Evolutionary conservation across 2,797 vertebrate species (phyloP).

Genomic region (Prionace glauca): DNA sequence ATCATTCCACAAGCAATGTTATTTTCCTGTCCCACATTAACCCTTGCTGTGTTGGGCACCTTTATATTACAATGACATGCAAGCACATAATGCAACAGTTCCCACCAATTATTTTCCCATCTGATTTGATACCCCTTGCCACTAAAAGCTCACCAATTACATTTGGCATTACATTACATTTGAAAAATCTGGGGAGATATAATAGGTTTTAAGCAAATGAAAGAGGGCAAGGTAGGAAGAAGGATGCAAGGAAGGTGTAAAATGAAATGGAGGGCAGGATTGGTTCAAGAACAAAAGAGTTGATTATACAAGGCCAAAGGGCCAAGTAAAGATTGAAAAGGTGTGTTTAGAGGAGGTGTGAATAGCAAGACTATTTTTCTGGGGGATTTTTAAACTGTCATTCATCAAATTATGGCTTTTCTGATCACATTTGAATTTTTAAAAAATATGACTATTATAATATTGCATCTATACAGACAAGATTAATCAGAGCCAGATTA

Average conservation of each 20-base stretch:
- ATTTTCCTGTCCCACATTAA: too few species aligned
- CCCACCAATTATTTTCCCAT: not conserved
- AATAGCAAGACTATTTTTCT: too few species aligned
- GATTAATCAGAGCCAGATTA: not conserved
- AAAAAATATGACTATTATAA: not conserved
- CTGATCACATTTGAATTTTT: not conserved
- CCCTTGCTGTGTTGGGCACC: too few species aligned
- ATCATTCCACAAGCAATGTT: too few species aligned
- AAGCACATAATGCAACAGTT: not conserved
- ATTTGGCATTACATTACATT: not conserved
- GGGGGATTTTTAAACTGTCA: not conserved
- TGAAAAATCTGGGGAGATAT: not conserved
- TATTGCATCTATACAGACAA: not conserved
- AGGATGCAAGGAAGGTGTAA: not conserved
- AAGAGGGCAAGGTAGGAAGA: not conserved
- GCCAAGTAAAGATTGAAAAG: too few species aligned
- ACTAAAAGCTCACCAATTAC: not conserved
- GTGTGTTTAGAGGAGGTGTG: too few species aligned
- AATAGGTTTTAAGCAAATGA: not conserved
- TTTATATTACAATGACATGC: too few species aligned
- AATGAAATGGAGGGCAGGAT: too few species aligned
- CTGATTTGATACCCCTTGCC: not conserved
- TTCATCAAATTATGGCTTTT: not conserved
- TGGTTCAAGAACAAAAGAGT: too few species aligned
- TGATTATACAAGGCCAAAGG: too few species aligned